Percentiles rank a stretch among this genome's conserved stretches.
phyloP scores from a whole-genome alignment of 2,888 invertebrate genomes.

The Parnassius mnemosyne region DNA sequence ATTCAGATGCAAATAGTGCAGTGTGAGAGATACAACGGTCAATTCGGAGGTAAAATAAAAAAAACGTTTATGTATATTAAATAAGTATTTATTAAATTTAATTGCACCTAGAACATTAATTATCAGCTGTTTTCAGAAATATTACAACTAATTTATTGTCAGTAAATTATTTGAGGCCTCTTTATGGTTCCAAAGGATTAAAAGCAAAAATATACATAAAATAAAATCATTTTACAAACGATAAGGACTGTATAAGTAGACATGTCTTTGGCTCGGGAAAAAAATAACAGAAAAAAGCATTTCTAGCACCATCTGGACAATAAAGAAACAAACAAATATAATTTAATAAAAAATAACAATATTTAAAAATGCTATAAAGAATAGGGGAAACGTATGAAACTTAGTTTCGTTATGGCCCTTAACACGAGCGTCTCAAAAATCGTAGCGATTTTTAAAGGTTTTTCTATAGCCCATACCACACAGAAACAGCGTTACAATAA shows the following conservation, averaged over 20 bases:
- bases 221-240: conserved; percentile 30
- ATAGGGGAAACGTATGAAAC: conserved; percentile 33
- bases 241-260: conserved; percentile 34
- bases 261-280: conserved; percentile 74
- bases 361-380: conserved; percentile 40
- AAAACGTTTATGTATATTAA: conserved; percentile 56
- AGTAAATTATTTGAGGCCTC: conserved; percentile 51
- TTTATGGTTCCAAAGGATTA: conserved; percentile 40
- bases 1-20: no score
- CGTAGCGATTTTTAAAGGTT: conserved; percentile 7
- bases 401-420: conserved; percentile 38
- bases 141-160: conserved; percentile 59
- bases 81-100: conserved; percentile 78
- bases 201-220: conserved; percentile 48
- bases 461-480: background rate
- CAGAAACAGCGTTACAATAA: background rate
- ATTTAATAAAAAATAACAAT: conserved; percentile 41
- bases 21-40: no score
- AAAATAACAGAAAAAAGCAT: conserved; percentile 56
- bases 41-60: conserved; percentile 30
- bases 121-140: conserved; percentile 43
- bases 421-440: conserved; percentile 14
- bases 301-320: conserved; percentile 74
- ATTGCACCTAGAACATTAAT: conserved; percentile 74
- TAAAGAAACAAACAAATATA: conserved; percentile 40